Percentiles rank a stretch among this genome's conserved stretches.
These are phyloP conservation scores for Andrena marginata DNA, from an alignment of 2,888 invertebrate genomes.

Conservation along the genomic window DNA sequence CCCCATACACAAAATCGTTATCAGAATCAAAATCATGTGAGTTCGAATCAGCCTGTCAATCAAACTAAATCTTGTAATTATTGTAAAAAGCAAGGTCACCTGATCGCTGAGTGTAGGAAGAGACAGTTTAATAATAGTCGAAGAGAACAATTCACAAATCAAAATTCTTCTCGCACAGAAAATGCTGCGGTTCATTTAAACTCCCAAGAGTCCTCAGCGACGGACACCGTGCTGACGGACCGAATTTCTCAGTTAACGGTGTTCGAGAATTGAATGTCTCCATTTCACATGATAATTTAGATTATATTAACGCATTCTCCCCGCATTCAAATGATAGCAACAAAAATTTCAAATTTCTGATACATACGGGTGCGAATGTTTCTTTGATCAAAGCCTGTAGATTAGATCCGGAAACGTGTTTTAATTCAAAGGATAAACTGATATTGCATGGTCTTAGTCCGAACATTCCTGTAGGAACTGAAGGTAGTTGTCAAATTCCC, in stretches of 20 bases:
- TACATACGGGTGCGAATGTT: neutral
- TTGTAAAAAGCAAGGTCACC: constrained; percentile 29
- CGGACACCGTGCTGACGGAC: constrained; percentile 5
- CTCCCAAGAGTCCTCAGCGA: constrained; percentile 5
- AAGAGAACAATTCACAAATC: neutral
- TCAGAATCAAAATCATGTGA: neutral
- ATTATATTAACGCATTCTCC: constrained; percentile 1
- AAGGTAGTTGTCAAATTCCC: constrained; percentile 27
- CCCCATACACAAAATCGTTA: neutral
- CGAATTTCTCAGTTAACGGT: neutral
- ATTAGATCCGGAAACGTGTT: neutral
- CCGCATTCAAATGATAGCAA: neutral
- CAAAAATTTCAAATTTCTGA: constrained; percentile 1
- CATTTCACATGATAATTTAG: neutral
- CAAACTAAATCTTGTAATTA: constrained; percentile 20
- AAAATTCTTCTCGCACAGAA: neutral
- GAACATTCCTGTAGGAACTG: constrained; percentile 1
- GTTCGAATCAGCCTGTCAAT: neutral
- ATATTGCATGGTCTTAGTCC: constrained; percentile 11
- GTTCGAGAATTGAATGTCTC: constrained; percentile 24
- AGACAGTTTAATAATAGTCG: constrained; percentile 5
- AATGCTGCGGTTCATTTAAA: constrained; percentile 22
- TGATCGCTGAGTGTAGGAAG: constrained; percentile 12
- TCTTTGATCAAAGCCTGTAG: constrained; percentile 20
- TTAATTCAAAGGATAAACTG: constrained; percentile 10